These are phyloP conservation scores for Papilio polytes DNA, from an alignment of 1,140 invertebrate genomes.

Conservation along the genomic window DNA sequence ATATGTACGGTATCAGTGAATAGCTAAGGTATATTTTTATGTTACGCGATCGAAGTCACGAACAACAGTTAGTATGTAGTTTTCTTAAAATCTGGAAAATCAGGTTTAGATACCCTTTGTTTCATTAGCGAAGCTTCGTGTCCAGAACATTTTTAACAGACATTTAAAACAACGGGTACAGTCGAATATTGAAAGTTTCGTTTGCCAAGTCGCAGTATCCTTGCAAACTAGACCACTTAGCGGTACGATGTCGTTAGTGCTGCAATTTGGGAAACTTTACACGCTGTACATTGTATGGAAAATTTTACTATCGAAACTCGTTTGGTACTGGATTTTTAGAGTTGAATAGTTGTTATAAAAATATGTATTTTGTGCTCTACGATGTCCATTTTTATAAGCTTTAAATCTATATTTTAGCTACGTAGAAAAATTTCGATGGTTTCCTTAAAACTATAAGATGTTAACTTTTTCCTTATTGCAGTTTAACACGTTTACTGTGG, in stretches of 20 bases:
- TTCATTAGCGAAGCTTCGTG: neutral
- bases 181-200: neutral
- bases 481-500: no score
- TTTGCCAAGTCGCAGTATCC: neutral
- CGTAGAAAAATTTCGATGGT: no score
- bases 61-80: no score
- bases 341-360: neutral
- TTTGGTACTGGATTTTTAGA: neutral
- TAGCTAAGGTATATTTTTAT: no score
- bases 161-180: neutral
- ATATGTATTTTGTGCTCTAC: neutral
- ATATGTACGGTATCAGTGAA: no score
- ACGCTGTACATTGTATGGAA: neutral
- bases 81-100: no score
- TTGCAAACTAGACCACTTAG: conserved; percentile 12
- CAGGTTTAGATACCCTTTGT: no score
- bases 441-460: neutral
- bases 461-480: no score
- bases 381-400: no score
- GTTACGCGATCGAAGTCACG: no score
- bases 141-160: neutral
- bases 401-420: no score
- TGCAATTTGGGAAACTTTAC: conserved; percentile 3
- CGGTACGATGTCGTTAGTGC: conserved; percentile 5
- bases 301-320: neutral